Percentiles rank a stretch among this genome's conserved stretches.
Evolutionary conservation across 2,113 vertebrate genomes (phyloP).

Genomic region (Labeo catla): DNA sequence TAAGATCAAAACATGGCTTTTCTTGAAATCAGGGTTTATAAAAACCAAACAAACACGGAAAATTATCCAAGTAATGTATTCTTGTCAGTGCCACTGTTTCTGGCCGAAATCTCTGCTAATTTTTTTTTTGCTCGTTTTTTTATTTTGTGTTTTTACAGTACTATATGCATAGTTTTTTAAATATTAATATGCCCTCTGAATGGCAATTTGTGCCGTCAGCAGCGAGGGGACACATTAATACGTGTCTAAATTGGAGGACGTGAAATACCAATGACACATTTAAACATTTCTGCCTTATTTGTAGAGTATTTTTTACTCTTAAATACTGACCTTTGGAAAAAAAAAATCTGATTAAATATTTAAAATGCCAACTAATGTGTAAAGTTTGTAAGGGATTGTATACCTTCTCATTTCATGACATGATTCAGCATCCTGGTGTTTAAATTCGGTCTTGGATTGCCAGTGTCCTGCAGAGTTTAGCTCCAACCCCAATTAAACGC

Average conservation of each 20-base stretch:
- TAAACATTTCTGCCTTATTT: not conserved
- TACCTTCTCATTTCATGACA: not conserved
- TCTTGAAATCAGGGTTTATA: not conserved
- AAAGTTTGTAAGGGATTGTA: not conserved
- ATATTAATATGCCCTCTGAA: slow-evolving; percentile 32
- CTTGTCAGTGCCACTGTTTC: not conserved
- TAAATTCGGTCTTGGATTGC: no score
- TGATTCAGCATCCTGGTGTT: not conserved
- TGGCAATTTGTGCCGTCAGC: slow-evolving; percentile 6
- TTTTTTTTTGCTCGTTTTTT: not conserved
- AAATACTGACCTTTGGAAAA: slow-evolving; percentile 16
- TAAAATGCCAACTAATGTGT: not conserved
- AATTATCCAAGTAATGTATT: not conserved
- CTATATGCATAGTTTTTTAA: slow-evolving; percentile 26
- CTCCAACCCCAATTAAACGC: no score
- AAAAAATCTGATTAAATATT: not conserved
- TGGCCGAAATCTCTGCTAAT: not conserved
- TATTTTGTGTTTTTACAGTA: not conserved
- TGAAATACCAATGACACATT: slow-evolving; percentile 15
- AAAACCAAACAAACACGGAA: not conserved
- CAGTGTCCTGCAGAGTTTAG: no score
- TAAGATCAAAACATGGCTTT: slow-evolving; percentile 34
- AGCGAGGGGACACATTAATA: not conserved
- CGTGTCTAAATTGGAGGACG: not conserved
- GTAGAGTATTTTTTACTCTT: not conserved